Conservation (phyloP, 2,888 invertebrate genomes). For the Agrilus biguttatus region DNA sequence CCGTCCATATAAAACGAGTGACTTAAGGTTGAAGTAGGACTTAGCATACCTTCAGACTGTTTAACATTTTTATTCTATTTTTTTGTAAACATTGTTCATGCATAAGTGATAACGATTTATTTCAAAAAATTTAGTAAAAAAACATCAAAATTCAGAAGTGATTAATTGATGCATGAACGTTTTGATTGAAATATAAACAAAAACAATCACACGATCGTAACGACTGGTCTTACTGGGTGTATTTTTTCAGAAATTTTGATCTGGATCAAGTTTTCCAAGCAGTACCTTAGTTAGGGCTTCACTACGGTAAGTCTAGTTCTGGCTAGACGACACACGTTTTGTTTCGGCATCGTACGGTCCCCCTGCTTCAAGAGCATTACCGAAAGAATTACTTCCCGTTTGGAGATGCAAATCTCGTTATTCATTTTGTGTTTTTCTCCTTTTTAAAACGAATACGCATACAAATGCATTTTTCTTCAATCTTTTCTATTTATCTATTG, state of each 20-base stretch:
- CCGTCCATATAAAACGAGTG: conserved; percentile 13
- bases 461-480: too few relatives aligned
- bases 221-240: conserved; percentile 51
- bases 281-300: conserved; percentile 43
- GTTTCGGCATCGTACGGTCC: conserved; percentile 17
- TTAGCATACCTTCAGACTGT: conserved; percentile 1
- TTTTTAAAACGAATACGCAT: too few relatives aligned
- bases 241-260: conserved; percentile 68
- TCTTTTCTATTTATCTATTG: too few relatives aligned
- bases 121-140: too few relatives aligned
- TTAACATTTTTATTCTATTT: background rate
- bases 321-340: conserved; percentile 30
- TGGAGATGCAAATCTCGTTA: too few relatives aligned
- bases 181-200: conserved; percentile 9
- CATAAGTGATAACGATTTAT: too few relatives aligned
- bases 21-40: conserved; percentile 12
- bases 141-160: too few relatives aligned
- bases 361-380: background rate
- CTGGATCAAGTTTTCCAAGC: conserved; percentile 43
- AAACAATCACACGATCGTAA: conserved; percentile 9
- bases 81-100: background rate
- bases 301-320: conserved; percentile 54
- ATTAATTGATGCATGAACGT: conserved; percentile 8
- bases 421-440: too few relatives aligned
- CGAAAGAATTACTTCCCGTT: too few relatives aligned